phyloP scores from a whole-genome alignment of 1,140 invertebrate species.

The Latrodectus geometricus region DNA sequence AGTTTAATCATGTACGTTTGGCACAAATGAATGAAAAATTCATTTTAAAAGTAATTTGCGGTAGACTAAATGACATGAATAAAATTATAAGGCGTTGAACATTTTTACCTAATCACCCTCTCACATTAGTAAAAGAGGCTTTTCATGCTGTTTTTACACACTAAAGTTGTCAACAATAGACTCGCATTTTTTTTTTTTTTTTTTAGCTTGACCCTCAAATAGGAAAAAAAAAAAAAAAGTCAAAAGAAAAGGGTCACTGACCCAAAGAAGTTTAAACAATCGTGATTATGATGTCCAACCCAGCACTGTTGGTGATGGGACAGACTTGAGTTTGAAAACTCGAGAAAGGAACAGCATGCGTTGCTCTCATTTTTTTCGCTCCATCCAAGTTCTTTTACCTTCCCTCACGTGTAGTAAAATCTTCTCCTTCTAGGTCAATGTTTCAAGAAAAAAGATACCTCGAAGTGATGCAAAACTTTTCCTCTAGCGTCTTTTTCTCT shows the following conservation, averaged over 20 bases:
- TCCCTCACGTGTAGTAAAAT: constrained; percentile 41
- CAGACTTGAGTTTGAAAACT: neutral
- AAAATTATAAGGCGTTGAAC: too few relatives aligned
- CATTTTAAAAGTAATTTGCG: too few relatives aligned
- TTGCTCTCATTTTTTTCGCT: constrained; percentile 39
- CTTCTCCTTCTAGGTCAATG: constrained; percentile 55
- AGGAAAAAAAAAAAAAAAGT: neutral
- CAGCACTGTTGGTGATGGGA: neutral
- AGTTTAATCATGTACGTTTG: too few relatives aligned
- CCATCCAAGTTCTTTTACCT: constrained; percentile 49
- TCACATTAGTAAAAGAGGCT: too few relatives aligned
- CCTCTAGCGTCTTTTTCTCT: constrained; percentile 12
- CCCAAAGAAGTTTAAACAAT: constrained; percentile 29
- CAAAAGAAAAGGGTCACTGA: constrained; percentile 23
- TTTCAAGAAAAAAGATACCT: constrained; percentile 29
- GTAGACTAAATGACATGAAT: too few relatives aligned
- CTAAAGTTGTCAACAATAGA: too few relatives aligned
- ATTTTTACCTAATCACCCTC: too few relatives aligned
- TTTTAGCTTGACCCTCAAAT: constrained; percentile 2
- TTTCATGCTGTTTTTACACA: too few relatives aligned
- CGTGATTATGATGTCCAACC: constrained; percentile 25
- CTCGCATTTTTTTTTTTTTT: too few relatives aligned
- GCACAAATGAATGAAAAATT: too few relatives aligned
- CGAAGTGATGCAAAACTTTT: constrained; percentile 17
- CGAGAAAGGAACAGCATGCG: neutral